Evolutionary conservation across 1,140 invertebrate genomes (phyloP).

Genomic region (Chrysopa pallens): DNA sequence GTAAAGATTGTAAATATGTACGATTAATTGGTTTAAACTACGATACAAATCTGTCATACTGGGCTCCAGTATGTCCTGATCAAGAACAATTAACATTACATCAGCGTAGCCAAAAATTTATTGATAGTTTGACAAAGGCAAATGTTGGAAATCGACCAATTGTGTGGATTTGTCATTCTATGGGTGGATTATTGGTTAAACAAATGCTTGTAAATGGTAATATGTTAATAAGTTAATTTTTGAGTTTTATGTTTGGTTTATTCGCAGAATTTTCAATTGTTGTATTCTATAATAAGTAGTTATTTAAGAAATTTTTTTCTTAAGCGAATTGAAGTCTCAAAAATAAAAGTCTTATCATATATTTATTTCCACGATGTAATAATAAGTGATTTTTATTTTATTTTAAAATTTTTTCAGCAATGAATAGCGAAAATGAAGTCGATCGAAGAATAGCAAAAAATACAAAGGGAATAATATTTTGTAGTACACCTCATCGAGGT

Average conservation of each 20-base stretch:
- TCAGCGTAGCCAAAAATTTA: constrained; percentile 39
- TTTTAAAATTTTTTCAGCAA: constrained; percentile 15
- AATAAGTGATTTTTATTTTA: too few species aligned
- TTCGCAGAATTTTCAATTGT: too few species aligned
- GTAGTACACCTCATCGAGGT: constrained; percentile 61
- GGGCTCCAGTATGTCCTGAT: constrained; percentile 31
- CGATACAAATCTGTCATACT: constrained; percentile 41
- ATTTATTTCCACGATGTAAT: too few species aligned
- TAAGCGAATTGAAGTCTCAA: too few species aligned
- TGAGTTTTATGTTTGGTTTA: too few species aligned
- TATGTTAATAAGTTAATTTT: too few species aligned
- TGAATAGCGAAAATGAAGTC: constrained; percentile 29
- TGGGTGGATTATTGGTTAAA: constrained; percentile 71
- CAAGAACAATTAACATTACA: constrained; percentile 29
- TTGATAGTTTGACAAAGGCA: constrained; percentile 40
- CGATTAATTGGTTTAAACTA: constrained; percentile 49
- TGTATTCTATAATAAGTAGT: too few species aligned
- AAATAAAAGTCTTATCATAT: background rate
- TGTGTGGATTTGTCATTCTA: constrained; percentile 68
- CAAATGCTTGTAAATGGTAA: constrained; percentile 42
- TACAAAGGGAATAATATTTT: constrained; percentile 58
- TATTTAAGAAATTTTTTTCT: too few species aligned
- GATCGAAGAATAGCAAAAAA: constrained; percentile 34
- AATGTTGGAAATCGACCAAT: constrained; percentile 53
- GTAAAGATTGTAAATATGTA: constrained; percentile 39